Evolutionary conservation across 2,888 invertebrate genomes (phyloP).

Genomic region (Ormyrus thymus): DNA sequence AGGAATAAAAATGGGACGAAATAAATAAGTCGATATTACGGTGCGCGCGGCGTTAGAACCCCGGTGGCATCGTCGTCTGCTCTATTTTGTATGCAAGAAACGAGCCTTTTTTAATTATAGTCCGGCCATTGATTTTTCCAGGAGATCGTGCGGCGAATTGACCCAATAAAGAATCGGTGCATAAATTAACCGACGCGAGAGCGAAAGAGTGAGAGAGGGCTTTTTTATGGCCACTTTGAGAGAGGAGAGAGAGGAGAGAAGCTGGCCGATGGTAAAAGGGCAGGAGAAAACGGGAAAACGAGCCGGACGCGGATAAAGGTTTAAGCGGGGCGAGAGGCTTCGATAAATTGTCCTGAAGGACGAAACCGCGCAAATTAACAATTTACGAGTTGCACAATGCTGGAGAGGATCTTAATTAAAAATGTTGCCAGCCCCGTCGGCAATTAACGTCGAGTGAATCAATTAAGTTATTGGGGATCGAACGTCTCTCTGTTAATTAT

Average conservation of each 20-base stretch:
- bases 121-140: slow-evolving; percentile 51
- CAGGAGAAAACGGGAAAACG: not conserved
- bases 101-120: slow-evolving; percentile 54
- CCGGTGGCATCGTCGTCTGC: slow-evolving; percentile 34
- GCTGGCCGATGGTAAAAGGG: slow-evolving; percentile 21
- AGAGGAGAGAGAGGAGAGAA: slow-evolving; percentile 2
- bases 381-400: slow-evolving; percentile 40
- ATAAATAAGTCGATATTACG: slow-evolving; percentile 51
- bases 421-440: slow-evolving; percentile 18
- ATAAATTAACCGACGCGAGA: slow-evolving; percentile 54
- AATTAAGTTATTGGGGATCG: slow-evolving; percentile 25
- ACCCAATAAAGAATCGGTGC: slow-evolving; percentile 58
- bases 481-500: slow-evolving; percentile 19
- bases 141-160: slow-evolving; percentile 53
- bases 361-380: slow-evolving; percentile 43
- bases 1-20: slow-evolving; percentile 46
- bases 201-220: slow-evolving; percentile 1
- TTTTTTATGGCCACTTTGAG: slow-evolving; percentile 52
- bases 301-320: not conserved
- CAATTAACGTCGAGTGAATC: slow-evolving; percentile 40
- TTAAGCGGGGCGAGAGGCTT: not conserved
- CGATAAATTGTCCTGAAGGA: slow-evolving; percentile 47
- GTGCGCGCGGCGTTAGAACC: not conserved
- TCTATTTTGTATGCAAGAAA: slow-evolving; percentile 50
- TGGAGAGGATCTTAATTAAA: slow-evolving; percentile 42